Percentiles rank a stretch among this genome's conserved stretches.
phyloP scores from a whole-genome alignment of 1,140 invertebrate genomes.

The Spodoptera litura region DNA sequence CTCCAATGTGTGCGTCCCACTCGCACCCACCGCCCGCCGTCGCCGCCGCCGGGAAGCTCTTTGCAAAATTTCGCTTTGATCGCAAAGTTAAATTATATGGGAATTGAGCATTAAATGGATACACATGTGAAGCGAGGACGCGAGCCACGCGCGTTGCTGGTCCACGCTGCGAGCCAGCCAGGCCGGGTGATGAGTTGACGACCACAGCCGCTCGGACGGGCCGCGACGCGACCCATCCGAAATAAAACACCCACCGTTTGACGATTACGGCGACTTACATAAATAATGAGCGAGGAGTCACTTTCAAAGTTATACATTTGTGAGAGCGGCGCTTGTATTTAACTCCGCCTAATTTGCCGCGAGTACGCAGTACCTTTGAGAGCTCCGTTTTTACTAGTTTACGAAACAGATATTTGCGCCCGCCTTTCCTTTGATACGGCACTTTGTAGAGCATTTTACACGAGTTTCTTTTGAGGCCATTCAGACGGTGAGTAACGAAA shows the following conservation, averaged over 20 bases:
- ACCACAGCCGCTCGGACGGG: slow-evolving; percentile 48
- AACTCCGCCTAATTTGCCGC: slow-evolving; percentile 84
- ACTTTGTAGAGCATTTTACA: slow-evolving; percentile 86
- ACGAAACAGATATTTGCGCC: slow-evolving; percentile 86
- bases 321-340: slow-evolving; percentile 80
- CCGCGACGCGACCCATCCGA: slow-evolving; percentile 65
- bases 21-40: slow-evolving; percentile 80
- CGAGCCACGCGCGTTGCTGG: slow-evolving; percentile 47
- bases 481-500: slow-evolving; percentile 86
- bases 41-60: slow-evolving; percentile 83
- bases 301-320: slow-evolving; percentile 81
- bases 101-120: slow-evolving; percentile 86
- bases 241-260: slow-evolving; percentile 73
- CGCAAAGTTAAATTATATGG: slow-evolving; percentile 86
- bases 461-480: slow-evolving; percentile 86
- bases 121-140: slow-evolving; percentile 77
- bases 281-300: slow-evolving; percentile 81
- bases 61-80: slow-evolving; percentile 86
- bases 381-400: slow-evolving; percentile 85
- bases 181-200: background rate
- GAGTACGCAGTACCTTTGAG: slow-evolving; percentile 83
- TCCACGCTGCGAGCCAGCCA: slow-evolving; percentile 6
- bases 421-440: slow-evolving; percentile 84
- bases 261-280: slow-evolving; percentile 82
- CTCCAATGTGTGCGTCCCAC: slow-evolving; percentile 77